Evolutionary conservation across 2,113 vertebrate genomes (phyloP).

Genomic region (Macheiramphus alcinus): DNA sequence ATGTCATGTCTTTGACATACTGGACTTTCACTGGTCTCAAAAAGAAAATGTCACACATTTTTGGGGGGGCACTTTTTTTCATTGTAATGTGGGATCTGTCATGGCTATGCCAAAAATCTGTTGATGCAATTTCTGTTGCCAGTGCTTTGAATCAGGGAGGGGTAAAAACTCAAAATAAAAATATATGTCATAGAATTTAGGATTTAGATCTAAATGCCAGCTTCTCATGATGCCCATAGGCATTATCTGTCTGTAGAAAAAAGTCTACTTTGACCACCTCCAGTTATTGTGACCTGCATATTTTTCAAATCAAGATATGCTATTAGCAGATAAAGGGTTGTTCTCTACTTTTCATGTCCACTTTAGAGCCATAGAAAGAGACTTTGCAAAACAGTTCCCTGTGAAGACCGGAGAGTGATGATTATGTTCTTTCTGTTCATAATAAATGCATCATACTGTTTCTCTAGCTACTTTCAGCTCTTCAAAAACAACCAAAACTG

Average conservation of each 20-base stretch:
- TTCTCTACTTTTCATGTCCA: neutral
- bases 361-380: neutral
- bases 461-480: neutral
- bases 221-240: constrained; percentile 4
- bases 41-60: too few relatives aligned
- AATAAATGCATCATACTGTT: neutral
- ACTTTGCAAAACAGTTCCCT: neutral
- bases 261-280: neutral
- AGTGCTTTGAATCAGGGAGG: constrained; percentile 45
- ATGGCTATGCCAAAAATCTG: constrained; percentile 60
- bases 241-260: constrained; percentile 16
- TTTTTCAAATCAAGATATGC: neutral
- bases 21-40: too few relatives aligned
- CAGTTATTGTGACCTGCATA: neutral
- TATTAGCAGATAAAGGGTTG: neutral
- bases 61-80: neutral
- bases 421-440: neutral
- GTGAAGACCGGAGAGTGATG: neutral
- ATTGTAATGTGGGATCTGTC: constrained; percentile 50
- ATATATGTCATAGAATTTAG: constrained; percentile 56
- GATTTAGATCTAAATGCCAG: constrained; percentile 52
- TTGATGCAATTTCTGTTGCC: constrained; percentile 51
- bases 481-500: neutral
- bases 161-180: constrained; percentile 46
- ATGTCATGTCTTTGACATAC: too few relatives aligned